Base-by-base conservation (phyloP, 2,113 vertebrate species). In the Sylvietta virens region DNA sequence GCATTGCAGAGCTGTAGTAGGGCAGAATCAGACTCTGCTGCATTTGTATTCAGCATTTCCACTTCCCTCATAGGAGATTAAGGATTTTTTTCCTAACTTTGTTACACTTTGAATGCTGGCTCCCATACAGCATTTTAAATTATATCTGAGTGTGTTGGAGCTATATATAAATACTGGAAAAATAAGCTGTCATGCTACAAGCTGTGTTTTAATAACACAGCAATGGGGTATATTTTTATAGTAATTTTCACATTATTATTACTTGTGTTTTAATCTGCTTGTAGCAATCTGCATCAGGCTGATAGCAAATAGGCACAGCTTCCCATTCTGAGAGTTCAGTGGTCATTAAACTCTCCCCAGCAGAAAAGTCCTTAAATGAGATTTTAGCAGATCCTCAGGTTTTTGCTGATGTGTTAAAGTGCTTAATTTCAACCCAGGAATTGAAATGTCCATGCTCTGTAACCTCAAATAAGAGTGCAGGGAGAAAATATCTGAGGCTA, bases 171-270 rank as follows among this genome's bases (percentile, higher is more conserved):
- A 83, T 62, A 44, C 42, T 83, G 58, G 71, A 5, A 70, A 88
- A 95, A 92, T 51, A 80, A 81, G 81, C 66, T 91, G 87, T 77
- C 90, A 13, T 62, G 28, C 78, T 2, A 14, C 93, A 95, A 88
- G 82, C 81, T 95, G 90, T 83, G 58, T 90, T 94, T 93, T 86
- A 92, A 88, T 83, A 90, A 66, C 51, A 19, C 83, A 87, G 71
- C 28, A 58, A 30, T 40, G 44, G 90, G 60, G 28, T 79, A 15
- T 58, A 88, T 86, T 91, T 91, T 79, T 33, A 23, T 66, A 82
- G 62, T 77, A 44, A 86, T 88, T 92, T 92, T 90, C n/a, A 57
- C 76, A 53, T 84, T 88, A 45, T 66, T 92, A 39, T 65, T 82
- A 13, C 87, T 76, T 70, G 57, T 70, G n/a, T 50, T 91, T 92